phyloP scores from a whole-genome alignment of 64 coral and sea anemone genomes.

The Hydrozoanthus tunicans region DNA sequence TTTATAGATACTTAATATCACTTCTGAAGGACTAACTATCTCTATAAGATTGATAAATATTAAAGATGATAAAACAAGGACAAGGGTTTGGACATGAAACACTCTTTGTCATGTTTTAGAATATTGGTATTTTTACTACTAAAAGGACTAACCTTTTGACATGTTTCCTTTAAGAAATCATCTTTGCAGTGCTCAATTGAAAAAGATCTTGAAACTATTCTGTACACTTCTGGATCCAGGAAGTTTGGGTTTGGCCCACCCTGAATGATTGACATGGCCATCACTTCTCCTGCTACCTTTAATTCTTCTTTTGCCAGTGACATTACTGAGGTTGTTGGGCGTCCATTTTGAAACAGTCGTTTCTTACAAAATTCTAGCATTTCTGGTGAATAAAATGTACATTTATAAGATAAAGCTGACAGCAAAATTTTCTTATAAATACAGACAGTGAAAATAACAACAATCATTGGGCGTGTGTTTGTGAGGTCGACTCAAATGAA shows the following conservation, averaged over 20 bases:
- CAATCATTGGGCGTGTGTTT: not conserved
- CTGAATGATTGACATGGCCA: conserved; percentile 64
- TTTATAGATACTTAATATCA: too few species aligned
- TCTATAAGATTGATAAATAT: too few species aligned
- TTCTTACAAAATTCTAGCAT: conserved; percentile 15
- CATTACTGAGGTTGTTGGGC: conserved; percentile 25
- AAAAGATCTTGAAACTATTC: conserved; percentile 48
- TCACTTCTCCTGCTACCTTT: conserved; percentile 51
- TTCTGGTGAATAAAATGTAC: conserved; percentile 37
- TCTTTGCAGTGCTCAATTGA: conserved; percentile 53
- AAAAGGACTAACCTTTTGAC: conserved; percentile 46
- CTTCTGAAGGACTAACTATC: too few species aligned
- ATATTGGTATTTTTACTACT: conserved; percentile 27
- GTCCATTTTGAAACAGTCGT: conserved; percentile 31
- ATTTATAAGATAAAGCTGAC: conserved; percentile 33
- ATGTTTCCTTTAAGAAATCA: conserved; percentile 59
- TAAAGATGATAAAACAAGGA: conserved; percentile 8
- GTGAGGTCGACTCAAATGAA: conserved; percentile 2
- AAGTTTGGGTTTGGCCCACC: conserved; percentile 61
- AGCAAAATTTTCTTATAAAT: conserved; percentile 33
- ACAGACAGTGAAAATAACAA: not conserved
- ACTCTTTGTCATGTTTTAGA: conserved; percentile 28
- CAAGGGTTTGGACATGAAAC: conserved; percentile 25
- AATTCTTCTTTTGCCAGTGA: conserved; percentile 52
- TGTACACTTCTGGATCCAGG: conserved; percentile 50